phyloP scores from a whole-genome alignment of 2,113 vertebrate species.

The Cebus imitator region DNA sequence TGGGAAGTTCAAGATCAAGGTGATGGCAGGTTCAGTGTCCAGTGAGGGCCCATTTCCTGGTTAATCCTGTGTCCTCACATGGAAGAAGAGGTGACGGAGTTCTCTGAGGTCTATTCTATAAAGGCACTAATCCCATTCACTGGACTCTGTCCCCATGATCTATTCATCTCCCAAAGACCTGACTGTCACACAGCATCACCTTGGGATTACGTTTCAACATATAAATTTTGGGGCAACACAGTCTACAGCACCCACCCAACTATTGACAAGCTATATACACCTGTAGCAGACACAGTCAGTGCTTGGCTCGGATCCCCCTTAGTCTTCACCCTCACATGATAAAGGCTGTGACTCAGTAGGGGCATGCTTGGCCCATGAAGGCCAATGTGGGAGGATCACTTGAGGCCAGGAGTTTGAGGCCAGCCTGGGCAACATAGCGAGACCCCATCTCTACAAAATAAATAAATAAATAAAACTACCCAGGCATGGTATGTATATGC shows the following conservation, averaged over 20 bases:
- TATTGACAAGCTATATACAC: background rate
- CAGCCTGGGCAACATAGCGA: too few species aligned
- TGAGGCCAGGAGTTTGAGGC: too few species aligned
- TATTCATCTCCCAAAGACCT: background rate
- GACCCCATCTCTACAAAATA: too few species aligned
- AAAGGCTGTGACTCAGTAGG: too few species aligned
- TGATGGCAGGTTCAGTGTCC: background rate
- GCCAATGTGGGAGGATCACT: too few species aligned
- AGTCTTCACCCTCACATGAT: too few species aligned
- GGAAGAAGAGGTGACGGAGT: background rate
- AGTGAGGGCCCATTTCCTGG: background rate
- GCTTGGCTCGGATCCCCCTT: background rate
- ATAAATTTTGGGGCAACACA: background rate
- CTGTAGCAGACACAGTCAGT: accelerated
- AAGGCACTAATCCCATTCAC: background rate
- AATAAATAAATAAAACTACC: too few species aligned
- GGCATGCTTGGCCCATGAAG: background rate
- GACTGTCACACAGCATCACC: background rate
- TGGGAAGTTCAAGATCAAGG: background rate
- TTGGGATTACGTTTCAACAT: background rate
- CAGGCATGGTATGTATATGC: too few species aligned
- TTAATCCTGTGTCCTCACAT: background rate
- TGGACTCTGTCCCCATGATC: background rate
- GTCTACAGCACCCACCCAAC: background rate
- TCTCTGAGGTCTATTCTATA: background rate